Evolutionary conservation across 2,797 vertebrate genomes (phyloP).

Genomic region (Intellagama lesueurii): DNA sequence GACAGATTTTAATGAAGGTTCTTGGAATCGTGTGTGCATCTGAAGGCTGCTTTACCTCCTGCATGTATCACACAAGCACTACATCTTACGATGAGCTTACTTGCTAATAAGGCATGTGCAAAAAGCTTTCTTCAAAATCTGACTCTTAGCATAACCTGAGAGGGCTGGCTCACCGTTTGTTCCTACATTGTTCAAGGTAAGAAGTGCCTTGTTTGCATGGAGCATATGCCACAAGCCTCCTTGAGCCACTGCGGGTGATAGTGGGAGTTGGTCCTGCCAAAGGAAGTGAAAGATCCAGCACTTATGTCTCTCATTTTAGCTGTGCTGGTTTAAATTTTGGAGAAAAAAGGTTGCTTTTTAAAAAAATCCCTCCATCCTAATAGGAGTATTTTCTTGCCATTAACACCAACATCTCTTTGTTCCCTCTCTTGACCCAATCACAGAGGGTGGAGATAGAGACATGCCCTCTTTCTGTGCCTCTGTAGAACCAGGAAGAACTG

Average conservation of each 20-base stretch:
- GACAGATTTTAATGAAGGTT: conserved; percentile 19
- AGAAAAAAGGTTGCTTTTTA: background rate
- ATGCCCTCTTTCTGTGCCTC: background rate
- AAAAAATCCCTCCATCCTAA: background rate
- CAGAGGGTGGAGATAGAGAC: background rate
- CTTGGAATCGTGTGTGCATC: background rate
- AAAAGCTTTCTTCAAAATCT: conserved; percentile 6
- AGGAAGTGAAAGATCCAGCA: background rate
- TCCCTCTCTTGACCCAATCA: background rate
- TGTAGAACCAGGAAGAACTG: background rate
- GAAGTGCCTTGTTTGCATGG: background rate
- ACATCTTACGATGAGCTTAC: background rate
- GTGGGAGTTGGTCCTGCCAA: background rate
- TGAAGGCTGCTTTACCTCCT: background rate
- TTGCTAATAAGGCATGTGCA: background rate
- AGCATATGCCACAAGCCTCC: background rate
- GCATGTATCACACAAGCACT: background rate
- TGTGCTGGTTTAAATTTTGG: background rate
- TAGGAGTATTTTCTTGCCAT: background rate
- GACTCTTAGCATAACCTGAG: background rate
- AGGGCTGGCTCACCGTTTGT: background rate
- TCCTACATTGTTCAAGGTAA: background rate
- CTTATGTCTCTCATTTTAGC: background rate
- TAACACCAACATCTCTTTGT: background rate
- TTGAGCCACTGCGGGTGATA: background rate